Evolutionary conservation across 2,888 invertebrate genomes (phyloP), one percentile per base, ranked within the genome.

Genomic region (Flexamia atlantica): DNA sequence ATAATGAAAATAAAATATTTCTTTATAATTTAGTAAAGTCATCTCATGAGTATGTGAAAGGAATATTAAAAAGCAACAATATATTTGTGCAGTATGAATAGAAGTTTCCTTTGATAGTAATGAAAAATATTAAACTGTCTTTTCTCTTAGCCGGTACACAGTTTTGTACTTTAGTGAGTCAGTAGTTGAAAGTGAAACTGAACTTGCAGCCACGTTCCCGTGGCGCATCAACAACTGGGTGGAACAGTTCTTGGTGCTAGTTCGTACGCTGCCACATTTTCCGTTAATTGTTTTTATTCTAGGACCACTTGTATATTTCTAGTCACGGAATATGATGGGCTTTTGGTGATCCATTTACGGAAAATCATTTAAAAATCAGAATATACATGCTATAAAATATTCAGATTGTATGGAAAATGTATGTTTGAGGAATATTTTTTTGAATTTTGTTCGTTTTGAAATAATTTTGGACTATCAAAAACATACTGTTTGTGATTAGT

Each of bases 201-300:
- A 32, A 42, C 28, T 50, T 28, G 50, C 50, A 14, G 23, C 20
- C 28, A 46, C 46, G 3, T 57, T 32, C 50, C 79, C 10, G 9
- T 79, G 57, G 79, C 25, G 79, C 36, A 36, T 79, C 57, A 23
- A 3, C 9, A 36, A 79, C 57, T 28, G n/a, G n/a, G 7, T 30
- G 36, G 57, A 1, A 32, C 50, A 5, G 57, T 30, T 57, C 20
- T 53, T n/a, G 79, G 32, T 36, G 32, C 57, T 57, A 79, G 74
- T 46, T 36, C 7, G 12, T 76, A 76, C 46, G 79, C 79, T 57
- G 79, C 79, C 79, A 79, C 79, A 20, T 14, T 57, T 79, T 79
- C 36, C 79, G 57, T 53, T 79, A 7, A 79, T 57, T 79, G 20
- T 57, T 53, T 76, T 76, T 79, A 36, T 79, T 50, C 30, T 79